Percentiles rank a stretch among this genome's conserved stretches.
phyloP scores from a whole-genome alignment of 2,797 vertebrate species.

The Macrochelys suwanniensis region DNA sequence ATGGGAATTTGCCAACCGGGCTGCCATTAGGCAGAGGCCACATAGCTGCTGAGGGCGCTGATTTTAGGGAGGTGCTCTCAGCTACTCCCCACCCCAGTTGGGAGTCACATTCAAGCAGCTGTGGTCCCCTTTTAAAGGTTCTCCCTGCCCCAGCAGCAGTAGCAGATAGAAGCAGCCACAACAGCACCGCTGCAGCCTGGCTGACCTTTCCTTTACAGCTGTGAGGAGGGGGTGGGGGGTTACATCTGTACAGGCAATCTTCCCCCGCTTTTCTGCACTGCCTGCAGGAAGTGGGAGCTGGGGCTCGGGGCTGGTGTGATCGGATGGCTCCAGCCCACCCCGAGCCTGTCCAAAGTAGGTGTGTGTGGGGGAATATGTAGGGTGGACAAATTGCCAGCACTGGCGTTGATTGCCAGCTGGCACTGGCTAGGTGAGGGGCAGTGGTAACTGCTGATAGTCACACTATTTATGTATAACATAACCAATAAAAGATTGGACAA shows the following conservation, averaged over 20 bases:
- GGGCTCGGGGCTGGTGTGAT: neutral
- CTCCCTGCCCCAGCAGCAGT: neutral
- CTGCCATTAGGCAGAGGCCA: neutral
- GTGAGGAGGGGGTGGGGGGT: neutral
- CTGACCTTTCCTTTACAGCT: neutral
- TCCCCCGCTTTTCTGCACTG: neutral
- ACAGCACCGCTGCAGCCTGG: neutral
- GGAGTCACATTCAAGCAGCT: neutral
- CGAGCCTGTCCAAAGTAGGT: neutral
- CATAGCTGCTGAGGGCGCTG: neutral
- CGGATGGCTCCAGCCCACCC: neutral
- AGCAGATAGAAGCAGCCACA: neutral
- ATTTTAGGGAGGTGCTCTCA: neutral
- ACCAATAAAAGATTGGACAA: neutral
- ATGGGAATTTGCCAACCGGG: neutral
- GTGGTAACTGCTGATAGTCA: rapidly evolving
- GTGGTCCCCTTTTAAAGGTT: neutral
- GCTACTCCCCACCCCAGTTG: neutral
- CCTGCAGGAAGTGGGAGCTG: neutral
- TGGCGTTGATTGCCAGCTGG: neutral
- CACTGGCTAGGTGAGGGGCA: neutral
- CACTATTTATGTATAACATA: neutral
- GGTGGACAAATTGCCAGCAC: neutral
- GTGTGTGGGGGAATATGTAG: neutral
- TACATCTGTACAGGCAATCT: neutral